Base-by-base conservation (phyloP, 2,888 invertebrate species). In the Aleiodes leptofemur region DNA sequence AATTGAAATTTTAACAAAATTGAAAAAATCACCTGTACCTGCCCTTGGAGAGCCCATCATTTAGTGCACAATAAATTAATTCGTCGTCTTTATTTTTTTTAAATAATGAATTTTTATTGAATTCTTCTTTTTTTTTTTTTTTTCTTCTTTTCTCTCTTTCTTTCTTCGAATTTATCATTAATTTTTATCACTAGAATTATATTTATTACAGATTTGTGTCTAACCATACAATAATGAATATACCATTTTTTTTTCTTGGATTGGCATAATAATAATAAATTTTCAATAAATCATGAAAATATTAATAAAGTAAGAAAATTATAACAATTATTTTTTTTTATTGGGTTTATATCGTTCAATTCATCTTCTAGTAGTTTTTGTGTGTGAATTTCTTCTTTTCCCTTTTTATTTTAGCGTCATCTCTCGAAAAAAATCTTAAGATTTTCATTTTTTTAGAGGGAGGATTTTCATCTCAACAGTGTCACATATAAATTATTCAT, bases 241-340 rank as follows among this genome's bases (percentile, higher is more conserved):
- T 66, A 73, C 57, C 43, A 43, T 43, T 38, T 23, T 23, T 23
- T 23, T 23, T 23, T 23, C 23, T 23, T 43, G 43, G 43, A 72
- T 71, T 74, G 74, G 66, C 80, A 79, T 76, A 80, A 79, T 76
- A 80, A 72, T 23, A 23, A 23, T 23, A 23, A 23, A 23, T 23
- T 23, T 76, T 75, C 77, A 55, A 72, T 77, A 78, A 83, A 82
- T 82, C 78, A 80, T 84, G 83, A 84, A 81, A 83, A 80, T 83
- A 81, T 85, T 82, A 83, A 83, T 84, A 78, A 84, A 85, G 86
- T 84, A 83, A 84, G 83, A 83, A 85, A 86, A 83, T 83, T 74
- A 84, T 84, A 86, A 85, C 84, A 81, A 80, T 80, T 74, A 78
- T 43, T 43, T 23, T 23, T 23, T 23, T 23, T 23, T 23, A 23